Evolutionary conservation across 1,140 invertebrate species (phyloP), one percentile per base, ranked within the genome.

Genomic region (Drosophila ambigua): DNA sequence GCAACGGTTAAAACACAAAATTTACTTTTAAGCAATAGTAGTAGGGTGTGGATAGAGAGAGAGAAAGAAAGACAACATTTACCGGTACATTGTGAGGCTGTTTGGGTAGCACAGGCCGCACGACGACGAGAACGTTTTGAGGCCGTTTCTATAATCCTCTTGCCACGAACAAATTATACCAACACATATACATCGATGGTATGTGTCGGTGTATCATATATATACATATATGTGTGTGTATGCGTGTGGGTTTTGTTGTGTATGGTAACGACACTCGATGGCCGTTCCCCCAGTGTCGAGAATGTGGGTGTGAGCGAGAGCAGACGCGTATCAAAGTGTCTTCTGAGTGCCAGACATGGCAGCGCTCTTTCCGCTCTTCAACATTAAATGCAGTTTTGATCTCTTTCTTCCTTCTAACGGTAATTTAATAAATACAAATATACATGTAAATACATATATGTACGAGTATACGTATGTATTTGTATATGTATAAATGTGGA

Each of bases 41-140:
- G 31, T 41, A 51, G 31, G 69, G 41, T 62, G 58, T 45, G 9
- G 23, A 48, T 16, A 60, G 41, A 54, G 16, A 67, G 26, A 52
- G n/a, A 41, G 51, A 45, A 28, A 60, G 24, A 59, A 15, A 50
- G 64, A 63, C 28, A 79, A 79, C 79, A 88, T 79, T 88, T 88
- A 88, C 83, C 83, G 83, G 83, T 88, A 88, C 83, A 88, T 88
- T 66, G 84, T 88, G 79, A 88, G 83, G 69, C 84, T 77, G 84
- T 88, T 88, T 60, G 88, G 65, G 84, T 88, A 89, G 65, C 83
- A 88, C 72, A 88, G 77, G 79, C 79, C 84, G 79, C 83, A 88
- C 79, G 83, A 88, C 79, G 83, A 79, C 77, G 83, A 83, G 72
- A 89, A 88, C 83, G 83, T 88, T 89, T 81, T 88, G 50, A 89